Evolutionary conservation across 2,888 invertebrate species (phyloP).

Genomic region (Cacoxenus indagator): DNA sequence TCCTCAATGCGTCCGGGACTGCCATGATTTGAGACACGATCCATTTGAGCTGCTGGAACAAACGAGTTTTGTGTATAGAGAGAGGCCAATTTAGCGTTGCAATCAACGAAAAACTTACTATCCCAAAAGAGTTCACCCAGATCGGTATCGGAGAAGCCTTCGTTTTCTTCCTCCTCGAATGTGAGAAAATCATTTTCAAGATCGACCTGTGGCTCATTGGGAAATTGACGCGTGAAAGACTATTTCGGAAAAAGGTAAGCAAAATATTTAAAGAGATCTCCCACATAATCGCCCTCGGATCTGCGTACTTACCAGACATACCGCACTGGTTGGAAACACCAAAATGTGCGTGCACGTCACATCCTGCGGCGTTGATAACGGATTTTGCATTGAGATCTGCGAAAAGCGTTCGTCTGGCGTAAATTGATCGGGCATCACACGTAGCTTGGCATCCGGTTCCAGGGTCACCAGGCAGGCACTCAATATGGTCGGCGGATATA

Average conservation of each 20-base stretch:
- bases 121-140: conserved; percentile 83
- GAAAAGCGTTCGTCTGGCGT: conserved; percentile 95
- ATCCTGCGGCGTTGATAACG: conserved; percentile 95
- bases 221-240: conserved; percentile 66
- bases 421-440: conserved; percentile 94
- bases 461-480: conserved; percentile 98
- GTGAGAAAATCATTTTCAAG: conserved; percentile 78
- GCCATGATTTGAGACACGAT: conserved; percentile 72
- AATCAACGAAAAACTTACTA: conserved; percentile 54
- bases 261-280: not conserved
- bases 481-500: conserved; percentile 92
- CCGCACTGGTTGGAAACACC: conserved; percentile 97
- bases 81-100: not conserved
- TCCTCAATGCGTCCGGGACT: conserved; percentile 73
- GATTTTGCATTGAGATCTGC: conserved; percentile 88
- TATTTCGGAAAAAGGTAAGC: conserved; percentile 25
- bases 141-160: conserved; percentile 66
- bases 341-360: conserved; percentile 98
- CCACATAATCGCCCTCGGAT: too few species aligned
- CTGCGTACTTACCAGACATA: conserved; percentile 81
- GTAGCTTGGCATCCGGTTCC: conserved; percentile 89
- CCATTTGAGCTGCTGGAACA: conserved; percentile 72
- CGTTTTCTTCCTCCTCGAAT: conserved; percentile 73
- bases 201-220: conserved; percentile 72
- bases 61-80: not conserved